These are phyloP conservation scores for Punctoribates punctum DNA, from an alignment of 2,888 invertebrate genomes.

Conservation along the genomic window DNA sequence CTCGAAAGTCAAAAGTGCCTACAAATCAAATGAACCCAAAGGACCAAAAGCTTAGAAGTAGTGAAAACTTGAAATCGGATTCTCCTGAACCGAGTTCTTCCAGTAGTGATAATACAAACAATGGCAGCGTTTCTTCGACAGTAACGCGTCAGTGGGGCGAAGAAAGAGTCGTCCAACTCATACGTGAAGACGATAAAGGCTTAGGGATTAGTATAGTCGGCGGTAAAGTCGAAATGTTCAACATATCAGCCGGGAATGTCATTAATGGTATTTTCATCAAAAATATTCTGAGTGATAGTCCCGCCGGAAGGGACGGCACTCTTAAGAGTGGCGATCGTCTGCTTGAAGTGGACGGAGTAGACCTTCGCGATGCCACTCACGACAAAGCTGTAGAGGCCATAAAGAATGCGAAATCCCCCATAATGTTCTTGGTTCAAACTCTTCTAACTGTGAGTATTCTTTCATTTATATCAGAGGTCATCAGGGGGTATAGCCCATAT, in stretches of 20 bases:
- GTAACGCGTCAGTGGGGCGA: slow-evolving; percentile 66
- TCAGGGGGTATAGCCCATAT: no score
- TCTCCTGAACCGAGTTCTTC: not conserved
- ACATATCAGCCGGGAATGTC: slow-evolving; percentile 61
- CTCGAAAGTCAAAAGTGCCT: slow-evolving; percentile 20
- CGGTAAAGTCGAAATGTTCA: slow-evolving; percentile 67
- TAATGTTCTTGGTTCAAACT: slow-evolving; percentile 83
- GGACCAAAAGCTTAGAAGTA: not conserved
- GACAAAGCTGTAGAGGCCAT: slow-evolving; percentile 92
- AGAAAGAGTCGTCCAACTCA: slow-evolving; percentile 69
- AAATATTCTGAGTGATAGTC: slow-evolving; percentile 87
- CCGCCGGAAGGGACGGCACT: slow-evolving; percentile 79
- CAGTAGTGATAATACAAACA: slow-evolving; percentile 19
- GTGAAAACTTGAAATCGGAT: not conserved
- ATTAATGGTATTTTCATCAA: slow-evolving; percentile 97
- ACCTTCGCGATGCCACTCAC: slow-evolving; percentile 84
- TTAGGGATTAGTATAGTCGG: slow-evolving; percentile 97
- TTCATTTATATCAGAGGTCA: no score
- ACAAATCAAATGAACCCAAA: not conserved
- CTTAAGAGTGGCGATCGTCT: slow-evolving; percentile 80
- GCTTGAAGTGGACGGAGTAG: slow-evolving; percentile 80
- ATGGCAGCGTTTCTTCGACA: slow-evolving; percentile 28
- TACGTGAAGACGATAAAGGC: slow-evolving; percentile 69
- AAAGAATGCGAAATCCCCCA: slow-evolving; percentile 80
- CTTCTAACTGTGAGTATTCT: slow-evolving; percentile 63